Evolutionary conservation across 2,113 vertebrate genomes (phyloP).

Genomic region (Myotis yumanensis): DNA sequence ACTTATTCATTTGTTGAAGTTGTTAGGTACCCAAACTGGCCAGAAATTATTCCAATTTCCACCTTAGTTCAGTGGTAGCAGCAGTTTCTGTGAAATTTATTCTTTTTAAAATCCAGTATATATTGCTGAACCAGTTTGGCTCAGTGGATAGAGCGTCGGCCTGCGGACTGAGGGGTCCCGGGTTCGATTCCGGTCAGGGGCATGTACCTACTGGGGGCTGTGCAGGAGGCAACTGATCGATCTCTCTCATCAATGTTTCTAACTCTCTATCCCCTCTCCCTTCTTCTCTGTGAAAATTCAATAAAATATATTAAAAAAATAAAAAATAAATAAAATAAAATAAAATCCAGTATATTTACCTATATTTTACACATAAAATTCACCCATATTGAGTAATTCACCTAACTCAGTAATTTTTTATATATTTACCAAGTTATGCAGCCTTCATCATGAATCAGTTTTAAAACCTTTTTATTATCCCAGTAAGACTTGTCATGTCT

Average conservation of each 20-base stretch:
- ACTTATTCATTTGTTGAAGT: not conserved
- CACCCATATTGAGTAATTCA: not conserved
- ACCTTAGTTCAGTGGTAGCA: not conserved
- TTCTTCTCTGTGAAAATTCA: too few relatives aligned
- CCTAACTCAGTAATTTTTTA: not conserved
- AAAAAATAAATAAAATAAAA: too few relatives aligned
- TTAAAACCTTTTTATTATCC: not conserved
- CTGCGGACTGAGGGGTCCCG: too few relatives aligned
- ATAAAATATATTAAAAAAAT: too few relatives aligned
- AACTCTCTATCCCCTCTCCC: too few relatives aligned
- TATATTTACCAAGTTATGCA: not conserved
- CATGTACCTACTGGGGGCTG: too few relatives aligned
- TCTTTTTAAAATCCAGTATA: not conserved
- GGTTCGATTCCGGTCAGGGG: too few relatives aligned
- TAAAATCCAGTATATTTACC: not conserved
- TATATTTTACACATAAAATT: slow-evolving; percentile 28
- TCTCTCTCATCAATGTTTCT: too few relatives aligned
- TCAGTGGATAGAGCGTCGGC: too few relatives aligned
- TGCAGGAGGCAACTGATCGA: too few relatives aligned
- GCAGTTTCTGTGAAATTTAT: not conserved
- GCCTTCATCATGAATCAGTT: not conserved
- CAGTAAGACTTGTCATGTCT: not conserved
- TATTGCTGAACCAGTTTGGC: too few relatives aligned
- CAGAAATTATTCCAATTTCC: not conserved
- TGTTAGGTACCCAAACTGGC: not conserved